phyloP scores from a whole-genome alignment of 2,888 invertebrate genomes.

The Lydus trimaculatus region DNA sequence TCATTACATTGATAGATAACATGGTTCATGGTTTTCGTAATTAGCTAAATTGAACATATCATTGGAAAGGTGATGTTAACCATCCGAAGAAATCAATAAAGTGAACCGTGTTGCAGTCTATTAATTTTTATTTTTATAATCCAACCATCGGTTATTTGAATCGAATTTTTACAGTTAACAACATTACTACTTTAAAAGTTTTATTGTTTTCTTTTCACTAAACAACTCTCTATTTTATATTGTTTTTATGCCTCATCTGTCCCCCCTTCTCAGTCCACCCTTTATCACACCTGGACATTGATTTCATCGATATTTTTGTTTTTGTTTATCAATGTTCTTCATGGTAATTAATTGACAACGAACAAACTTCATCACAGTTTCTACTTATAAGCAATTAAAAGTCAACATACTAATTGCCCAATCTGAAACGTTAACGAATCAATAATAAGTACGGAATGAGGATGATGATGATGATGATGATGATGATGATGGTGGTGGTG shows the following conservation, averaged over 20 bases:
- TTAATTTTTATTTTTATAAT: constrained; percentile 3
- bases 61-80: constrained; percentile 7
- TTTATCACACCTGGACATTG: too few species aligned
- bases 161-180: constrained; percentile 2
- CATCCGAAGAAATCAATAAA: constrained; percentile 7
- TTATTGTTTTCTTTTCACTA: neutral
- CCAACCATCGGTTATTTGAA: neutral
- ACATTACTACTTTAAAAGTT: neutral
- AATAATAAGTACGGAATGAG: neutral
- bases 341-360: neutral
- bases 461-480: neutral
- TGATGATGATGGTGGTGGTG: neutral
- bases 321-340: neutral
- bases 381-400: neutral
- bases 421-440: neutral
- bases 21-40: neutral
- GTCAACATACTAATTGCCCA: neutral
- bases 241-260: too few species aligned
- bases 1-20: neutral
- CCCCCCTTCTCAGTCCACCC: too few species aligned
- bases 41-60: constrained; percentile 6
- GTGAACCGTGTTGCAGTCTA: constrained; percentile 1
- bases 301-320: neutral
- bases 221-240: too few species aligned
- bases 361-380: neutral